Evolutionary conservation across 1,140 invertebrate genomes (phyloP).

Genomic region (Medauroidea extradentata): DNA sequence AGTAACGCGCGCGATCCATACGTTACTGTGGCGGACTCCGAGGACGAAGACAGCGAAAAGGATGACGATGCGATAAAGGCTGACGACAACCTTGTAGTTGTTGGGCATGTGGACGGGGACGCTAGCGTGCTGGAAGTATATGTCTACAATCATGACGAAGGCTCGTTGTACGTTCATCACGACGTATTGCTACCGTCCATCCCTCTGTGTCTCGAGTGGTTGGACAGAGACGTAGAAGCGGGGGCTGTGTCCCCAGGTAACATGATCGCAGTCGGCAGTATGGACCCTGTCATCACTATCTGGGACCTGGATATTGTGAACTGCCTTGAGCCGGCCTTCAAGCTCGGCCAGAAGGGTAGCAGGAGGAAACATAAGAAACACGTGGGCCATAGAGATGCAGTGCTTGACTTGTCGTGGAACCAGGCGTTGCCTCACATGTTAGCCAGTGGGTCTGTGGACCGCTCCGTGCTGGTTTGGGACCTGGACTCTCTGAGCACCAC

Average conservation of each 20-base stretch:
- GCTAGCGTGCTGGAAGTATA: conserved; percentile 82
- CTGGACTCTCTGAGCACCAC: conserved; percentile 70
- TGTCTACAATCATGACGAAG: conserved; percentile 86
- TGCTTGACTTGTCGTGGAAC: conserved; percentile 91
- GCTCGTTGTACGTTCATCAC: conserved; percentile 89
- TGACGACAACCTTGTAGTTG: conserved; percentile 86
- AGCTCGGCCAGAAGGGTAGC: conserved; percentile 71
- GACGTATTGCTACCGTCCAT: conserved; percentile 84
- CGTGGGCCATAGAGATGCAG: conserved; percentile 83
- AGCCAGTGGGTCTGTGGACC: conserved; percentile 88
- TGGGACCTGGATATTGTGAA: conserved; percentile 95
- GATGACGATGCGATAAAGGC: conserved; percentile 87
- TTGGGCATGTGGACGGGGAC: conserved; percentile 83
- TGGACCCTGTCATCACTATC: conserved; percentile 86
- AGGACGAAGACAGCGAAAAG: conserved; percentile 75
- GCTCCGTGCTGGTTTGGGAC: conserved; percentile 90
- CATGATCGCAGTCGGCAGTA: conserved; percentile 85
- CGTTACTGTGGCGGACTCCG: conserved; percentile 51
- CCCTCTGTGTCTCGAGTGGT: conserved; percentile 89
- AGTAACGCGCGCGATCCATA: conserved; percentile 54
- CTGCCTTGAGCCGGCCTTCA: conserved; percentile 78
- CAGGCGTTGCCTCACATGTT: conserved; percentile 69
- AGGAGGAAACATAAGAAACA: conserved; percentile 64
- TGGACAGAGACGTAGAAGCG: conserved; percentile 69
- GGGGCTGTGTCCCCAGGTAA: conserved; percentile 60